Evolutionary conservation across 2,888 invertebrate genomes (phyloP).

Genomic region (Agrochola macilenta): DNA sequence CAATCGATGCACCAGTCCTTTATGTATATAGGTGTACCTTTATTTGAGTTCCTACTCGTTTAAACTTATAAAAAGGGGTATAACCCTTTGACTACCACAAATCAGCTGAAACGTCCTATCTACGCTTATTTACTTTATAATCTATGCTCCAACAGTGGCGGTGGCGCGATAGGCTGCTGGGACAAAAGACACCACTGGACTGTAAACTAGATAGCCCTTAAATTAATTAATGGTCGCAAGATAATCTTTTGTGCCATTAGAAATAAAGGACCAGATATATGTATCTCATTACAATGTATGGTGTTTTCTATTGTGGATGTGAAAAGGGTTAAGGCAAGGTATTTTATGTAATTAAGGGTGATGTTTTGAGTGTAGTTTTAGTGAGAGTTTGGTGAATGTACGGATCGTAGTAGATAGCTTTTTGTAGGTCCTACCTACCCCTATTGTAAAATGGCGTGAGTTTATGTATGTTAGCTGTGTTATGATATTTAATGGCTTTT

Average conservation of each 20-base stretch:
- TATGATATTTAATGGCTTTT: too few relatives aligned
- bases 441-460: too few relatives aligned
- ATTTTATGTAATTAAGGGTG: constrained; percentile 17
- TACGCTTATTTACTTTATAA: constrained; percentile 56
- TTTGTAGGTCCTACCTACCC: background rate
- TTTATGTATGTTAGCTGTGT: too few relatives aligned
- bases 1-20: too few relatives aligned
- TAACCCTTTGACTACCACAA: background rate
- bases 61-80: background rate
- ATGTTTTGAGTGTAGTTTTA: constrained; percentile 2
- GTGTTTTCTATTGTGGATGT: constrained; percentile 54
- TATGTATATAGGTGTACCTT: too few relatives aligned
- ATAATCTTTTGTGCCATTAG: constrained; percentile 70
- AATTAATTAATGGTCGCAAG: constrained; percentile 77
- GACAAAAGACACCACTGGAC: constrained; percentile 76
- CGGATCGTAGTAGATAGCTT: constrained; percentile 2
- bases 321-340: constrained; percentile 56
- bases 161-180: constrained; percentile 69
- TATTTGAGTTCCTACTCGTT: background rate
- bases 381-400: background rate
- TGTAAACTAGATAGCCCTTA: constrained; percentile 80
- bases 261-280: constrained; percentile 65
- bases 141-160: constrained; percentile 58
- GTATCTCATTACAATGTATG: constrained; percentile 53
- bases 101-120: constrained; percentile 33